Conservation (phyloP, 2,888 invertebrate species). For the Serrognathus titanus region DNA sequence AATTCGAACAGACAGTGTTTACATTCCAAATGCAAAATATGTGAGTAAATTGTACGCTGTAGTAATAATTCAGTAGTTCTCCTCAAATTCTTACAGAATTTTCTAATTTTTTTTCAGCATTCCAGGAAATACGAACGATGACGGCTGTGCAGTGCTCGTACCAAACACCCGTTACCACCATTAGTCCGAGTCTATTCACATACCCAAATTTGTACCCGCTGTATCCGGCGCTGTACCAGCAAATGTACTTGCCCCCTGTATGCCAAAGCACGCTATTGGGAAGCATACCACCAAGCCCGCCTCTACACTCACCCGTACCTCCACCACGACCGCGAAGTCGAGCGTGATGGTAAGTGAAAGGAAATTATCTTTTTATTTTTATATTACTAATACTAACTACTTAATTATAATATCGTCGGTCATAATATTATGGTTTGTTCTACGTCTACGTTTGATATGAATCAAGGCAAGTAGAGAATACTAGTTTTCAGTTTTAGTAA, state of each 20-base stretch:
- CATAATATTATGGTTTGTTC: no score
- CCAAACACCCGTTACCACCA: conserved; percentile 22
- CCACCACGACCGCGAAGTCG: conserved; percentile 32
- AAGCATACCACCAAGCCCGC: conserved; percentile 33
- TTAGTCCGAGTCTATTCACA: conserved; percentile 15
- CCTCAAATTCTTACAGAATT: not conserved
- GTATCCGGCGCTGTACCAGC: conserved; percentile 36
- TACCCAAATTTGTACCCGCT: conserved; percentile 35
- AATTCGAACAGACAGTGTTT: not conserved
- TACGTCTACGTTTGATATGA: no score
- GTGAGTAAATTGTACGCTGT: no score
- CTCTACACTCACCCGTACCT: conserved; percentile 26
- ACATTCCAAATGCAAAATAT: not conserved
- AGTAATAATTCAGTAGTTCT: not conserved
- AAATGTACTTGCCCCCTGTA: conserved; percentile 39
- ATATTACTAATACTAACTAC: no score
- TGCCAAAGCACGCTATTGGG: conserved; percentile 33
- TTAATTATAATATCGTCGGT: no score
- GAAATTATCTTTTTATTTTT: not conserved
- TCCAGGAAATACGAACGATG: conserved; percentile 14
- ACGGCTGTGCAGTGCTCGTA: conserved; percentile 11
- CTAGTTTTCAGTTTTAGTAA: no score
- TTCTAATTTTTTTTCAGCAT: conserved; percentile 13
- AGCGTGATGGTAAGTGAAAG: conserved; percentile 36
- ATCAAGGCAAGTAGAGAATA: no score